Evolutionary conservation across 2,888 invertebrate genomes (phyloP).

Genomic region (Stenodema calcarata): DNA sequence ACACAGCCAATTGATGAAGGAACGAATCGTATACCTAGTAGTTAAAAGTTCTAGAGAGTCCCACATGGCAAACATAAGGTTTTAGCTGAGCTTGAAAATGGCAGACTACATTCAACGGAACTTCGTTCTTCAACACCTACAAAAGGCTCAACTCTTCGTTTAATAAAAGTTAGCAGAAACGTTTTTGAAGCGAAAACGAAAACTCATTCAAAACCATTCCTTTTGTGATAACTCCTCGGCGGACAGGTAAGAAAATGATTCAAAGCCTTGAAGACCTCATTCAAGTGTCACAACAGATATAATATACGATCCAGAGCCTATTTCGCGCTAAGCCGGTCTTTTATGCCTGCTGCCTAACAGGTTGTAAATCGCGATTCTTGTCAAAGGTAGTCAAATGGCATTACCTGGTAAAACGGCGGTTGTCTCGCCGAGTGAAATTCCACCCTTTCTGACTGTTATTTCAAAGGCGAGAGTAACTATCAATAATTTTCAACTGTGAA

Average conservation of each 20-base stretch:
- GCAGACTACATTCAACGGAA: not conserved
- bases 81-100: not conserved
- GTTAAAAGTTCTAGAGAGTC: too few relatives aligned
- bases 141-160: not conserved
- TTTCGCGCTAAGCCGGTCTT: slow-evolving; percentile 27
- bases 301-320: slow-evolving; percentile 23
- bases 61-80: too few relatives aligned
- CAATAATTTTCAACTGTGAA: slow-evolving; percentile 24
- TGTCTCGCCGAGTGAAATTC: slow-evolving; percentile 6
- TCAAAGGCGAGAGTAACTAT: not conserved
- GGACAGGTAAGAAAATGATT: slow-evolving; percentile 31
- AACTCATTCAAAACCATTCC: not conserved
- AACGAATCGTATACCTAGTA: too few relatives aligned
- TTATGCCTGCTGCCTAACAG: slow-evolving; percentile 26
- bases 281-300: slow-evolving; percentile 37
- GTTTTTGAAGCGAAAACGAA: not conserved
- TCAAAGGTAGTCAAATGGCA: slow-evolving; percentile 37
- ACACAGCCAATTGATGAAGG: too few relatives aligned
- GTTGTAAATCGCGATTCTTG: slow-evolving; percentile 38
- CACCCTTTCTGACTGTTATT: not conserved
- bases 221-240: not conserved
- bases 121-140: not conserved
- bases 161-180: not conserved
- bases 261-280: slow-evolving; percentile 24
- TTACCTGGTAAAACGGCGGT: slow-evolving; percentile 29